Evolutionary conservation across 2,888 invertebrate genomes (phyloP), one percentile per base, ranked within the genome.

Genomic region (Myathropa florea): DNA sequence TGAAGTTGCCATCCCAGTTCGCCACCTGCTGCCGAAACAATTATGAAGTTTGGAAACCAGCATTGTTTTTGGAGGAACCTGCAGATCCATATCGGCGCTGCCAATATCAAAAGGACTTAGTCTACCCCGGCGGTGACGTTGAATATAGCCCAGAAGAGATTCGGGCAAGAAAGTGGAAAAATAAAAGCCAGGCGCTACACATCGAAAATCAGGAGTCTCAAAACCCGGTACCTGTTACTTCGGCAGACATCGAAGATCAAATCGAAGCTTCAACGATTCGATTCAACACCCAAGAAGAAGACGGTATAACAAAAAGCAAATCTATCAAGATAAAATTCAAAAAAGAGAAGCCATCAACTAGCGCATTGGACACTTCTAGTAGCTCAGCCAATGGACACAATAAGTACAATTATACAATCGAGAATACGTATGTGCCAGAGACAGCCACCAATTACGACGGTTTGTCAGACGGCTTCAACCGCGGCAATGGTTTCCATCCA

Each of bases 121-220:
- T 93, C 0, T 93, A 93, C 88, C 92, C 93, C 0, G 92, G 91
- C 2, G 90, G 91, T 3, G 91, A 90, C 10, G 88, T 90, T 2
- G 93, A 93, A 84, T 92, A 91, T 68, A 92, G 93, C 83, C 92
- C 93, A 0, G 93, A 93, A 79, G 93, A 93, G 81, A 89, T 93
- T 46, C 89, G 91, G 28, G 90, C 91, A 1, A 89, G 90, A 71
- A 91, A 90, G 60, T 92, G 89, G 89, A 88, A 88, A 33, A 83
- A 70, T 9, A 46, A 88, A 24, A 46, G n/a, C 18, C 46, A 46
- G 46, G 18, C 46, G 46, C n/a, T n/a, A 39, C 14, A 4, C 46
- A 46, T 46, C 46, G 72, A 73, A 68, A 24, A n/a, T 12, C 65
- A 70, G 24, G 46, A 64, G 9, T 36, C 39, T n/a, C 21, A 53